A percentile compares a stretch with the other conserved stretches of the same genome.
Evolutionary conservation across 2,113 vertebrate species (phyloP).

Genomic region (Channa argus): DNA sequence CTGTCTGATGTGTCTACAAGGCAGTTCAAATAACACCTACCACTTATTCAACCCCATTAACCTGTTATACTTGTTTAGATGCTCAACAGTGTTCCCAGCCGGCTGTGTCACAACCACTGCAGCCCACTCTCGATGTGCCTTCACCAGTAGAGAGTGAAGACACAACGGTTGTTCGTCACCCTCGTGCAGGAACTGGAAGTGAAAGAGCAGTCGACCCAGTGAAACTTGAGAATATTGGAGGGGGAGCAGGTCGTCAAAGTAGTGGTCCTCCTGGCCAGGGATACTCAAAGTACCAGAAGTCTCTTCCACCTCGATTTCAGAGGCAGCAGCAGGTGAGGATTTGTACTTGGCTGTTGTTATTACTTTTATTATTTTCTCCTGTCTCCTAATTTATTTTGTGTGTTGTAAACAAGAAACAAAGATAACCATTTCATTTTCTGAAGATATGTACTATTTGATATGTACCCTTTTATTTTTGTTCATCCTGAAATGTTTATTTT

Average conservation of each 20-base stretch:
- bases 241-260: conserved; percentile 77
- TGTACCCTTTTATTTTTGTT: background rate
- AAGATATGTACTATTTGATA: too few species aligned
- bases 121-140: conserved; percentile 71
- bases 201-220: conserved; percentile 72
- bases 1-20: background rate
- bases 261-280: conserved; percentile 79
- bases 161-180: conserved; percentile 59
- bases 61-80: conserved; percentile 69
- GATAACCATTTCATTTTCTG: too few species aligned
- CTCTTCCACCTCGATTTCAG: conserved; percentile 93
- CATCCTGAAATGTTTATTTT: background rate
- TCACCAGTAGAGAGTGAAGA: conserved; percentile 84
- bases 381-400: background rate
- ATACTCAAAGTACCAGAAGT: conserved; percentile 95
- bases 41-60: background rate
- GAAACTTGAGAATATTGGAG: conserved; percentile 82
- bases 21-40: background rate
- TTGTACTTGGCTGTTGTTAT: background rate
- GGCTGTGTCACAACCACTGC: conserved; percentile 71
- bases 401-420: background rate
- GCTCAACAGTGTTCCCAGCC: conserved; percentile 78
- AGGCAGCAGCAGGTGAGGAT: conserved; percentile 90
- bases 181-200: conserved; percentile 70
- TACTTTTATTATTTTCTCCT: too few species aligned